Evolutionary conservation across 2,888 invertebrate species (phyloP).

Genomic region (Ectemnius lituratus): DNA sequence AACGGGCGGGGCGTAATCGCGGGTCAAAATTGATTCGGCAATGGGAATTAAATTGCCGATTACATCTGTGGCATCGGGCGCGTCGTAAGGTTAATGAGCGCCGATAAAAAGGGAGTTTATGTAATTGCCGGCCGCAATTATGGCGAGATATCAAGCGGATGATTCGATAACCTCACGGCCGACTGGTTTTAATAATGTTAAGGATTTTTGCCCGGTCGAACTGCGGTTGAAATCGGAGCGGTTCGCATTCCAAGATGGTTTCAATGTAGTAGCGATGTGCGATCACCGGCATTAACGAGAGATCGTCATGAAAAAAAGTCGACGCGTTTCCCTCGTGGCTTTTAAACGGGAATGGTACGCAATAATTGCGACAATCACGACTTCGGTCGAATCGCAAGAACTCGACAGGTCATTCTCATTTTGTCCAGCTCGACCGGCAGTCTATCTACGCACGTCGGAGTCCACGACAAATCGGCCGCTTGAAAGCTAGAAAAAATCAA

Average conservation of each 20-base stretch:
- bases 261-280: constrained; percentile 43
- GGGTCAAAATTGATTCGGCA: neutral
- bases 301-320: constrained; percentile 4
- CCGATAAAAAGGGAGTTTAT: constrained; percentile 41
- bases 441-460: neutral
- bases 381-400: too few relatives aligned
- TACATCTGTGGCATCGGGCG: constrained; percentile 4
- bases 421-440: neutral
- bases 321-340: constrained; percentile 25
- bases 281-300: constrained; percentile 49
- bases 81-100: constrained; percentile 36
- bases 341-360: constrained; percentile 37
- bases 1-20: constrained; percentile 5
- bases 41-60: constrained; percentile 8
- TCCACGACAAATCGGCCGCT: too few relatives aligned
- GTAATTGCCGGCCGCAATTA: constrained; percentile 45
- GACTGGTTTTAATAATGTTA: constrained; percentile 66
- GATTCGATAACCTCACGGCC: constrained; percentile 45
- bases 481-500: too few relatives aligned
- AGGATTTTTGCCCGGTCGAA: constrained; percentile 55
- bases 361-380: too few relatives aligned
- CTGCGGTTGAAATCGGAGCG: constrained; percentile 69
- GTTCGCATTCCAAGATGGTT: constrained; percentile 63
- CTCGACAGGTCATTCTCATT: neutral
- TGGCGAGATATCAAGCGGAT: constrained; percentile 25